Evolutionary conservation across 2,797 vertebrate genomes (phyloP), one percentile per base, ranked within the genome.

Genomic region (Poecile montanus): DNA sequence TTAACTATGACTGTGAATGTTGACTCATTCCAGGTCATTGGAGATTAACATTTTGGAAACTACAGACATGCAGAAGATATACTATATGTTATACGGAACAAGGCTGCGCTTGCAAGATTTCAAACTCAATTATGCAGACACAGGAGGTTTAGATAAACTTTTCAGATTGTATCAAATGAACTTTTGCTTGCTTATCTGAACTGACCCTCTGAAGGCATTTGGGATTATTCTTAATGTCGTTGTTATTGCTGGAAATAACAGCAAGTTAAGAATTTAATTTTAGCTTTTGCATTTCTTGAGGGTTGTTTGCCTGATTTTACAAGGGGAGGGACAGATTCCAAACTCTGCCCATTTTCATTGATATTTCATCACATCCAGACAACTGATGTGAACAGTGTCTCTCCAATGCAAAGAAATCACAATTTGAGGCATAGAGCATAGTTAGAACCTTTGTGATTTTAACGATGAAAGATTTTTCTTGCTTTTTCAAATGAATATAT

Each of bases 151-250:
- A 60, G 51, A 67, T 85, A 95, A 96, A 91, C 68, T 78, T 95
- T 85, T 71, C 75, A 89, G 88, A 92, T 92, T 92, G 34, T 76
- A 85, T 85, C 82, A 88, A 85, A 72, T 95, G 58, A 95, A 96
- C 88, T 95, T 96, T 93, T 60, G 57, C 42, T 87, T 89, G 63
- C 91, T 96, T 96, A 96, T 97, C 83, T 86, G 74, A 93, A 89
- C 83, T 68, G 23, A 92, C 84, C 67, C 83, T 89, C 82, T 78
- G 78, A 88, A 95, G 57, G 53, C 63, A 77, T 79, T 87, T 71
- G 57, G 61, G 72, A 81, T 91, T 91, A 94, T 75, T 91, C 45
- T 68, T 75, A 79, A 63, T 65, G 44, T 21, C 12, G 25, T 6
- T 94, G 72, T 65, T 87, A 48, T 87, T 92, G 51, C 65, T 88